phyloP scores from a whole-genome alignment of 1,140 invertebrate species.

The Coenobita brevimanus region DNA sequence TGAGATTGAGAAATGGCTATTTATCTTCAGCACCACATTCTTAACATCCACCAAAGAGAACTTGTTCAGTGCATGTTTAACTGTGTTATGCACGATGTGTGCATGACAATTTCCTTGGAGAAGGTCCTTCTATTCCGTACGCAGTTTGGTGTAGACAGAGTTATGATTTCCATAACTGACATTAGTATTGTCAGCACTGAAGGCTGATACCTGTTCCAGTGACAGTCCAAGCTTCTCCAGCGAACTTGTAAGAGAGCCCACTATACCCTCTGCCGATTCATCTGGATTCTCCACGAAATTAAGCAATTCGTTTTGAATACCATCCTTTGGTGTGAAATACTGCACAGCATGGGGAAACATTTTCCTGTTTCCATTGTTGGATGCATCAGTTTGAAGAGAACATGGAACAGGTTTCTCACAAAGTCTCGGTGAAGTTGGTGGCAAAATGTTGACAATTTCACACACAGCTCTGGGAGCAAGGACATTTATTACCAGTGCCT shows the following conservation, averaged over 20 bases:
- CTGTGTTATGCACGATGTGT: conserved; percentile 27
- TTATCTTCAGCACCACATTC: conserved; percentile 22
- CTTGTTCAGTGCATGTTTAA: background rate
- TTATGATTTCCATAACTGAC: conserved; percentile 20
- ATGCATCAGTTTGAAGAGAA: conserved; percentile 19
- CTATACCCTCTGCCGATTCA: conserved; percentile 6
- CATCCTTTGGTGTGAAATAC: conserved; percentile 33
- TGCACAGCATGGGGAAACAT: conserved; percentile 31
- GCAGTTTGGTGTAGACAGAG: conserved; percentile 15
- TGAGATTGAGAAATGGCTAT: background rate
- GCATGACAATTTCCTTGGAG: conserved; percentile 32
- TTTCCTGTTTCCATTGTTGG: background rate
- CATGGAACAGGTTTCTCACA: conserved; percentile 10
- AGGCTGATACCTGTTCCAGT: conserved; percentile 32
- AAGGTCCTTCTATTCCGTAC: conserved; percentile 21
- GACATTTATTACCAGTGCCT: background rate
- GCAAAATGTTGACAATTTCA: conserved; percentile 12
- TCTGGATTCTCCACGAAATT: conserved; percentile 37
- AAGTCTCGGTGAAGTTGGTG: too few relatives aligned
- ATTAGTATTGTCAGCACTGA: conserved; percentile 41
- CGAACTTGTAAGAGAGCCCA: conserved; percentile 17
- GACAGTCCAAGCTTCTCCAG: conserved; percentile 38
- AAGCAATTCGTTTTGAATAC: conserved; percentile 23
- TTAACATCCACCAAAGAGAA: conserved; percentile 2
- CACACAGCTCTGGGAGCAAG: background rate